A percentile compares a stretch with the other conserved stretches of the same genome.
Conservation (phyloP, 2,797 vertebrate species). For the Sebastolobus altivelis region DNA sequence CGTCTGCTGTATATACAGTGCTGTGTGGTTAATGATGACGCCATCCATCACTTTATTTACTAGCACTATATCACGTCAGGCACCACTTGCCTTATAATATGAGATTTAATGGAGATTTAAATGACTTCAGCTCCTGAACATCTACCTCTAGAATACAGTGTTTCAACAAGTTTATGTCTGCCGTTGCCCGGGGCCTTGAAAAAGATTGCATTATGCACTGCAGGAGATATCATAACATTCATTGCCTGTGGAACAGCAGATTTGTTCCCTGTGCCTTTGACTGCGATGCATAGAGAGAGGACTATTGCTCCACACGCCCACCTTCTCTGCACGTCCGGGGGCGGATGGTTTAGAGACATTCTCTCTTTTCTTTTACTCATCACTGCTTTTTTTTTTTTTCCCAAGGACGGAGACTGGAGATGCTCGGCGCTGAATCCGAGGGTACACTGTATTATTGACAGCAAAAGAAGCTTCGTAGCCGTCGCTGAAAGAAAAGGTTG, state of each 20-base stretch:
- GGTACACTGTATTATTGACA: constrained; percentile 30
- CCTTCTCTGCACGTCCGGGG: constrained; percentile 82
- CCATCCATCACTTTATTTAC: constrained; percentile 55
- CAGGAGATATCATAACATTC: constrained; percentile 78
- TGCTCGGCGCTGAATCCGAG: constrained; percentile 52
- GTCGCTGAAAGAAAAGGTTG: constrained; percentile 5
- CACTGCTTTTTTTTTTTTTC: constrained; percentile 56
- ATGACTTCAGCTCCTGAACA: constrained; percentile 67
- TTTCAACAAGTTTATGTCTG: constrained; percentile 75
- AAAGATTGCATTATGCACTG: constrained; percentile 78
- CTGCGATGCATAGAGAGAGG: constrained; percentile 77
- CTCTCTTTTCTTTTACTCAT: constrained; percentile 79
- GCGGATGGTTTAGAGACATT: constrained; percentile 83
- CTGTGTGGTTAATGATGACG: constrained; percentile 23
- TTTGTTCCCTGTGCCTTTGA: constrained; percentile 81
- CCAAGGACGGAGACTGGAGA: constrained; percentile 67
- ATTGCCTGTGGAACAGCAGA: constrained; percentile 76
- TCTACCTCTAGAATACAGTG: constrained; percentile 73
- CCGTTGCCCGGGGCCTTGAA: constrained; percentile 62
- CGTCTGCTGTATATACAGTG: not conserved
- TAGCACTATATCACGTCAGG: constrained; percentile 48
- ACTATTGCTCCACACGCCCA: constrained; percentile 84
- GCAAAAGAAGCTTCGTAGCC: constrained; percentile 5
- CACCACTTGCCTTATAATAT: constrained; percentile 40
- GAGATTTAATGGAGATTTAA: constrained; percentile 72